These are phyloP conservation scores for Sinocyclocheilus rhinocerous DNA, from an alignment of 2,113 vertebrate genomes.

Conservation along the genomic window DNA sequence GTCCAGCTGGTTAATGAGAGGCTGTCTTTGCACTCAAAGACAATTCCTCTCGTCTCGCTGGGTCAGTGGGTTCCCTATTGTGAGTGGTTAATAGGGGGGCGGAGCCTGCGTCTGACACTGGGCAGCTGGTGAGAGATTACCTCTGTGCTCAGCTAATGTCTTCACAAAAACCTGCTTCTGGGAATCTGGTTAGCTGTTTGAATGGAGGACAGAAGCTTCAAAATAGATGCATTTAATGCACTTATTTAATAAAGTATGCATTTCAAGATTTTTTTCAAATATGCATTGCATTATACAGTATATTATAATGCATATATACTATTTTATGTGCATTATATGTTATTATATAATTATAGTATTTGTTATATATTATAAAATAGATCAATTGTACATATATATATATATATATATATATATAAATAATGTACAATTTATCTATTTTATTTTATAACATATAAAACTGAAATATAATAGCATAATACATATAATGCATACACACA, in stretches of 20 bases:
- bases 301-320: too few species aligned
- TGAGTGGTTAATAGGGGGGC: conserved; percentile 63
- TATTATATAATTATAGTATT: too few species aligned
- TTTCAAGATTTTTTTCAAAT: not conserved
- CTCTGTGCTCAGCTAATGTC: conserved; percentile 15
- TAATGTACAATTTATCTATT: too few species aligned
- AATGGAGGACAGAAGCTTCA: conserved; percentile 3
- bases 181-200: not conserved
- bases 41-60: conserved; percentile 27
- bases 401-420: too few species aligned
- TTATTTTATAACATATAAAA: too few species aligned
- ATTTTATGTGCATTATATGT: not conserved
- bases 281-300: too few species aligned
- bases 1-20: conserved; percentile 45
- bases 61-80: conserved; percentile 64
- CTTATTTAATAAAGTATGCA: not conserved
- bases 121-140: conserved; percentile 45
- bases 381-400: too few species aligned
- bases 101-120: conserved; percentile 44
- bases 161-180: not conserved
- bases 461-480: too few species aligned
- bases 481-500: too few species aligned
- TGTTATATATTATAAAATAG: too few species aligned
- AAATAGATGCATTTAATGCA: not conserved
- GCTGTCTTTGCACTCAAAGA: conserved; percentile 49